Percentiles rank a stretch among this genome's conserved stretches.
Conservation (phyloP, 2,113 vertebrate species). For the Chaenocephalus aceratus region DNA sequence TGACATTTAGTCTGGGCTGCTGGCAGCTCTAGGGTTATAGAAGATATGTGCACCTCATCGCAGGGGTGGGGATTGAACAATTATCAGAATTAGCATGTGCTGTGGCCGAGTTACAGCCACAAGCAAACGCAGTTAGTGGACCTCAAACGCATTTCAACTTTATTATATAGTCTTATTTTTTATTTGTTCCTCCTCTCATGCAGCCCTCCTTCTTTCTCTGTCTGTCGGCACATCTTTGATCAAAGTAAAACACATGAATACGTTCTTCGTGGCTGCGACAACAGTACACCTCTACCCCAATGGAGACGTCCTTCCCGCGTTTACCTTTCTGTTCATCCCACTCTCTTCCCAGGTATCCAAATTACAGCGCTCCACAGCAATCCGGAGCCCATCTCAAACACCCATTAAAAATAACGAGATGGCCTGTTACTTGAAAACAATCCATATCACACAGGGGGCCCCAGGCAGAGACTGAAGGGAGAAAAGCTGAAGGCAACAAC, state of each 20-base stretch:
- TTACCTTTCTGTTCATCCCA: slow-evolving; percentile 50
- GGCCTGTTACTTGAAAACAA: slow-evolving; percentile 78
- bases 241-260: slow-evolving; percentile 49
- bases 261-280: slow-evolving; percentile 16
- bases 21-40: slow-evolving; percentile 56
- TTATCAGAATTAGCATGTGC: slow-evolving; percentile 54
- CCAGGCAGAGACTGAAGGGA: slow-evolving; percentile 42
- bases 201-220: not conserved
- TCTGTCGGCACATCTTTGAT: slow-evolving; percentile 1
- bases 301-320: slow-evolving; percentile 22
- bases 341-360: slow-evolving; percentile 54
- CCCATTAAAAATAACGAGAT: slow-evolving; percentile 82
- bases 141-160: not conserved
- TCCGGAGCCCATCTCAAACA: slow-evolving; percentile 64
- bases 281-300: slow-evolving; percentile 33
- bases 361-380: slow-evolving; percentile 57
- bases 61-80: slow-evolving; percentile 56
- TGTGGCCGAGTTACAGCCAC: slow-evolving; percentile 29
- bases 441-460: slow-evolving; percentile 67
- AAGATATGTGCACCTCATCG: slow-evolving; percentile 63
- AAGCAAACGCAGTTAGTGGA: slow-evolving; percentile 15
- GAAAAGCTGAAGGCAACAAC: slow-evolving; percentile 55
- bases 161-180: not conserved
- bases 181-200: not conserved
- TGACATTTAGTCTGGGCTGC: slow-evolving; percentile 62